Base-by-base conservation (phyloP, 53 echinoderm and acorn worm genomes). In the Crossaster papposus region DNA sequence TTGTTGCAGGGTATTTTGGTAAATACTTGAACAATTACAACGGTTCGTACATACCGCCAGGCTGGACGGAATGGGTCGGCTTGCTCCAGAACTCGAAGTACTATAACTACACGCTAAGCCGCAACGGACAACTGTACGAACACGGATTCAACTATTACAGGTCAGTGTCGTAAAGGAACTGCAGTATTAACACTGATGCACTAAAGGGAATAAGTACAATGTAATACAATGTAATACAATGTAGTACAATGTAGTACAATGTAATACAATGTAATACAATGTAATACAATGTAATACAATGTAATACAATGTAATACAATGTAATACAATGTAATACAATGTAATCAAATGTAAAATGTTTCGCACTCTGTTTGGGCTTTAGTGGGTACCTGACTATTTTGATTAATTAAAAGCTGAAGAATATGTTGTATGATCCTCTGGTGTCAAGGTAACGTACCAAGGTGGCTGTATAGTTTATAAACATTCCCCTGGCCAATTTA, bases 61-160 rank as follows among this genome's bases (percentile, higher is more conserved):
- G 96, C 34, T 96, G 98, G 98, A 93, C 93, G 70, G 98, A 97
- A 70, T 97, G 98, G 97, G 96, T 94, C 0, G 94, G 94, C n/a
- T 93, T 96, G 13, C 62, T 97, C 68, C 93, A 92, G 83, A 96
- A 97, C 64, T 96, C 98, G 0, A 95, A 94, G 88, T 97, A 90
- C 90, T 97, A 97, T 65, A 94, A 97, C 85, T 97, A 97, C 78
- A 93, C 95, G 18, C 65, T 97, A 15, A 94, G 94, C 82, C 86
- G 94, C 63, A 97, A 97, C 73, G 98, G 98, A 3, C 88, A 96
- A 20, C 77, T 93, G 5, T 68, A 92, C 54, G 90, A 89, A 65
- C 98, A 97, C 85, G 95, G 95, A 17, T 77, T 80, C 62, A 91
- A 97, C 82, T 97, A 97, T 58, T 80, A 97, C 79, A 91, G 94